Evolutionary conservation across 2,888 invertebrate genomes (phyloP).

Genomic region (Pandemis cinnamomeana): DNA sequence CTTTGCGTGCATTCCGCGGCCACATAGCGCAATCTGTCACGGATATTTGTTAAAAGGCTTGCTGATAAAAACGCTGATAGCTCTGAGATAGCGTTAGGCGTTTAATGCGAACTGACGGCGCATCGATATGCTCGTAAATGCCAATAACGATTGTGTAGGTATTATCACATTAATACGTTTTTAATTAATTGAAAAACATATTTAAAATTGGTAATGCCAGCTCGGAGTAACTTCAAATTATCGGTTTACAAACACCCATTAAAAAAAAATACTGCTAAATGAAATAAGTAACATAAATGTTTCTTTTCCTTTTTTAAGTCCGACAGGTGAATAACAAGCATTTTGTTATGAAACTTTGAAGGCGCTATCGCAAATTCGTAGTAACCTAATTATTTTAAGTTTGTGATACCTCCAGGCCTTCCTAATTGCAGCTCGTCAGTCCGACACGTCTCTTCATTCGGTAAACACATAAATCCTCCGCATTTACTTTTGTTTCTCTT

Average conservation of each 20-base stretch:
- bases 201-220: background rate
- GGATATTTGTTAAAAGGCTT: conserved; percentile 40
- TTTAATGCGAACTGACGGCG: conserved; percentile 31
- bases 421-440: conserved; percentile 30
- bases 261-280: too few species aligned
- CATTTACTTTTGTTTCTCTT: conserved; percentile 37
- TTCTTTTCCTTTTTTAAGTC: background rate
- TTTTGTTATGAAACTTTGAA: background rate
- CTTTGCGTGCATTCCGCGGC: conserved; percentile 52
- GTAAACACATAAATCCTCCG: conserved; percentile 44
- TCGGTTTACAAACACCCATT: too few species aligned
- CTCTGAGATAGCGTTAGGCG: conserved; percentile 22
- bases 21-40: conserved; percentile 42
- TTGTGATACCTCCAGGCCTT: conserved; percentile 13
- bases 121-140: conserved; percentile 23
- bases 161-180: conserved; percentile 20
- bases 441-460: conserved; percentile 27
- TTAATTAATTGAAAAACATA: background rate
- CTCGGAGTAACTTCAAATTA: too few species aligned
- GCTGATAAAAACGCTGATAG: conserved; percentile 50
- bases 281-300: too few species aligned
- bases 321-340: background rate
- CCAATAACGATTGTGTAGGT: conserved; percentile 8
- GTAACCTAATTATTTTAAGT: conserved; percentile 12
- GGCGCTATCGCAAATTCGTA: background rate